These are phyloP conservation scores for Porites divaricata DNA, from an alignment of 92 coral and sea anemone species.

Conservation along the genomic window DNA sequence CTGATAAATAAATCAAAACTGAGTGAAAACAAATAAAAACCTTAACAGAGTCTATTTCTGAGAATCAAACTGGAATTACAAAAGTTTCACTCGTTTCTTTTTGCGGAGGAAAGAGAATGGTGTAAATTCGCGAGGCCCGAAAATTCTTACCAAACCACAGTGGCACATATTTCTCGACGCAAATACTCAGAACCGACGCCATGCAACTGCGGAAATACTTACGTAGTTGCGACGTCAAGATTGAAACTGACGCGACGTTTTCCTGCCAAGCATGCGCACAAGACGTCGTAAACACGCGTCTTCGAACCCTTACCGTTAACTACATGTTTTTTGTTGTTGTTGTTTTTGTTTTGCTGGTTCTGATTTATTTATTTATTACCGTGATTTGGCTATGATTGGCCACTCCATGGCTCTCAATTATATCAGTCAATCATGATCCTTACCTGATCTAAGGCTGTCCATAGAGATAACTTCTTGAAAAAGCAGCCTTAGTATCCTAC, in stretches of 20 bases:
- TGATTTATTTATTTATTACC: not conserved
- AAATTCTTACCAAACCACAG: no score
- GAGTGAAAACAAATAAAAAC: not conserved
- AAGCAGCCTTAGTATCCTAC: slow-evolving; percentile 64
- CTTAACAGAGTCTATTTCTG: no score
- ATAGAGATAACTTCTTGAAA: slow-evolving; percentile 84
- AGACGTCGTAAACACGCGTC: not conserved
- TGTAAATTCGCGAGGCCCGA: no score
- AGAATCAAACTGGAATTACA: not conserved
- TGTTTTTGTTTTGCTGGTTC: not conserved
- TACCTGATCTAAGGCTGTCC: slow-evolving; percentile 84
- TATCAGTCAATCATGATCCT: not conserved
- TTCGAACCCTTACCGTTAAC: not conserved
- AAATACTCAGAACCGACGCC: no score
- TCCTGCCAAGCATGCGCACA: no score
- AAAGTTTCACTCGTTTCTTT: no score
- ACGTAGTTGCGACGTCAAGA: no score
- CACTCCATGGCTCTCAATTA: not conserved
- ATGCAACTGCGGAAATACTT: no score
- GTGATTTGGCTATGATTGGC: not conserved
- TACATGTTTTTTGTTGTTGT: not conserved
- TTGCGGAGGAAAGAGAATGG: no score
- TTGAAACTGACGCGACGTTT: no score
- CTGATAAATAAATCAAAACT: slow-evolving; percentile 32
- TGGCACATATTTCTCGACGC: no score